A percentile compares a stretch with the other conserved stretches of the same genome.
Conservation (phyloP, 64 coral and sea anemone genomes). For the Pocillopora verrucosa region DNA sequence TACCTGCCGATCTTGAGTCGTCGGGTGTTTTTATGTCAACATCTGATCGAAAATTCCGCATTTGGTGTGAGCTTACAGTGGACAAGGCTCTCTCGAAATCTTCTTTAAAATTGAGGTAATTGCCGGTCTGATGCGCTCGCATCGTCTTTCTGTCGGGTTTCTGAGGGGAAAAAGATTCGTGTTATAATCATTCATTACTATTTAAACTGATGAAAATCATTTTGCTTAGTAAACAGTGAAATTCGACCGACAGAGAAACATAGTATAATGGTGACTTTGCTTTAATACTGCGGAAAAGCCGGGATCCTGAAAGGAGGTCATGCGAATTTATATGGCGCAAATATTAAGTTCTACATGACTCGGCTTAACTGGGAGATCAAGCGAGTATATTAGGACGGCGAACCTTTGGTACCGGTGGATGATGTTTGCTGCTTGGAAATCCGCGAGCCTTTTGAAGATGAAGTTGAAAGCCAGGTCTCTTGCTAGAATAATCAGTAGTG, state of each 20-base stretch:
- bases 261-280: not conserved
- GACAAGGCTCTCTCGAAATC: slow-evolving; percentile 53
- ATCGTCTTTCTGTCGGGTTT: slow-evolving; percentile 50
- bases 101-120: slow-evolving; percentile 65
- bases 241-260: not conserved
- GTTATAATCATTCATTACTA: not conserved
- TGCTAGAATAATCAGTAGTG: slow-evolving; percentile 72
- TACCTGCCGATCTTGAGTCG: slow-evolving; percentile 4
- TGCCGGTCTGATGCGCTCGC: slow-evolving; percentile 50
- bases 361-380: not conserved
- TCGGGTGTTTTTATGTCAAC: not conserved
- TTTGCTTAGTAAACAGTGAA: not conserved
- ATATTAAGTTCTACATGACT: not conserved
- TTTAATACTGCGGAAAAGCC: not conserved
- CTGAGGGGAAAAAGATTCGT: slow-evolving; percentile 2
- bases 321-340: not conserved
- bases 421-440: slow-evolving; percentile 41
- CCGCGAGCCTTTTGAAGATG: slow-evolving; percentile 68
- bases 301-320: not conserved
- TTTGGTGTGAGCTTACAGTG: not conserved
- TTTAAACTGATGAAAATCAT: not conserved
- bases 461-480: slow-evolving; percentile 82
- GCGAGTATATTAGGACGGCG: not conserved
- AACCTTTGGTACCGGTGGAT: slow-evolving; percentile 89
- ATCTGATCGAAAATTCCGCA: not conserved